phyloP scores from a whole-genome alignment of 2,888 invertebrate genomes.

The Octodonta nipae region DNA sequence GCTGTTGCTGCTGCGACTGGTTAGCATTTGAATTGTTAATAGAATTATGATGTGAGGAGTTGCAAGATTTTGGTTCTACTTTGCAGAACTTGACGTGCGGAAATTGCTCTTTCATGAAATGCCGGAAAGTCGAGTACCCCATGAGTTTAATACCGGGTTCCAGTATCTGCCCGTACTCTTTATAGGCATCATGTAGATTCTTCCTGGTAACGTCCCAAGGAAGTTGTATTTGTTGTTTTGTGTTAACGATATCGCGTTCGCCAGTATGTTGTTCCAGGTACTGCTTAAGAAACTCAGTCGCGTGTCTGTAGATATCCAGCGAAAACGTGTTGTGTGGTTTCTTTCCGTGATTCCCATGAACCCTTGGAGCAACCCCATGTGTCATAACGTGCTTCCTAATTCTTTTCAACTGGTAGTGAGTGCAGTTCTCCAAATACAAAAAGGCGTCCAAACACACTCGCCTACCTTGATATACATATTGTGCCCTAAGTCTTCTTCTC shows the following conservation, averaged over 20 bases:
- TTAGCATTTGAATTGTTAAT: slow-evolving; percentile 19
- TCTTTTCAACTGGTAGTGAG: slow-evolving; percentile 63
- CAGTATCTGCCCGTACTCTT: slow-evolving; percentile 56
- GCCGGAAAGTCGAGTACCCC: slow-evolving; percentile 68
- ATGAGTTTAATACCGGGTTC: slow-evolving; percentile 60
- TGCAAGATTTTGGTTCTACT: slow-evolving; percentile 44
- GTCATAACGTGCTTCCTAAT: slow-evolving; percentile 67
- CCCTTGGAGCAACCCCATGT: slow-evolving; percentile 63
- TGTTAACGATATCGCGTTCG: slow-evolving; percentile 38
- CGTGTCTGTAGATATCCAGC: slow-evolving; percentile 63
- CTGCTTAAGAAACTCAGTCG: slow-evolving; percentile 61
- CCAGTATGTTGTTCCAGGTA: slow-evolving; percentile 55
- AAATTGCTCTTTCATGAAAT: slow-evolving; percentile 71
- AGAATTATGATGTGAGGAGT: slow-evolving; percentile 30
- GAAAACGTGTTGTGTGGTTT: slow-evolving; percentile 70
- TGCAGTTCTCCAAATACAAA: slow-evolving; percentile 65
- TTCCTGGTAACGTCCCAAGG: slow-evolving; percentile 49
- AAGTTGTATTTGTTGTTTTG: slow-evolving; percentile 40
- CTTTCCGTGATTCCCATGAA: slow-evolving; percentile 68
- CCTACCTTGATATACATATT: slow-evolving; percentile 65
- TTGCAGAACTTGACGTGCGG: slow-evolving; percentile 59
- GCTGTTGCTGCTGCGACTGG: slow-evolving; percentile 32
- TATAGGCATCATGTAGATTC: slow-evolving; percentile 61
- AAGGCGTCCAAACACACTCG: slow-evolving; percentile 67
- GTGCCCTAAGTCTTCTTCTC: slow-evolving; percentile 55